Base-by-base conservation (phyloP, 2,113 vertebrate genomes). In the Isichthys henryi region DNA sequence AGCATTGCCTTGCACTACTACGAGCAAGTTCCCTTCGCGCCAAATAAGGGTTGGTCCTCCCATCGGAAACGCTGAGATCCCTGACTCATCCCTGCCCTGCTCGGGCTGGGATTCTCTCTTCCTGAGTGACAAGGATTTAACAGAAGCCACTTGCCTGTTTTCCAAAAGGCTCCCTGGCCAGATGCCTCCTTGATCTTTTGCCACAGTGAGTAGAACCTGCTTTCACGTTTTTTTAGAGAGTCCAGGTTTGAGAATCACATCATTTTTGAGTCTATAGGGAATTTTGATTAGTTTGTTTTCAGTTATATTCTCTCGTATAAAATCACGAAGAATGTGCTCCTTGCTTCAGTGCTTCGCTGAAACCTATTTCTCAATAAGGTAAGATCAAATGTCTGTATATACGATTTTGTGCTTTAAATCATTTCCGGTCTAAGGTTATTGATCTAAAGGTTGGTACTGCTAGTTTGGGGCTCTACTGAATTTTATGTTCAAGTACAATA, bases 11-110 rank as follows among this genome's bases (percentile, higher is more conserved):
- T 66, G 19, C 66, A 46, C 91, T 90, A 90, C 66, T 56, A 66
- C 70, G 88, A 89, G 77, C 89, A 27, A 7, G 87, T 93, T 93
- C 91, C 91, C 90, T 93, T 91, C 91, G 93, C 90, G 89, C 96
- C 96, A 94, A 95, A 96, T 96, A 95, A 95, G 95, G 95, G 95
- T 92, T 92, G 93, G 88, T 92, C 93, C 90, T 92, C 89, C 87
- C 39, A 87, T 74, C 91, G 88, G 77, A 87, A 91, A 82, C 70
- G n/a, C 9, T 53, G 27, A 86, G 85, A 88, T 91, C 90, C 56
- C 90, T 85, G 46, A 90, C 80, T 43, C 83, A 31, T 77, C 80
- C 43, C 23, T 35, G 83, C 43, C 86, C 45, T 49, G 46, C 49
- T 84, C 53, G 4, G 88, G 88, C 48, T 86, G 89, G 83, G 84